Evolutionary conservation across 2,113 vertebrate species (phyloP).

Genomic region (Ancistrus triradiatus): DNA sequence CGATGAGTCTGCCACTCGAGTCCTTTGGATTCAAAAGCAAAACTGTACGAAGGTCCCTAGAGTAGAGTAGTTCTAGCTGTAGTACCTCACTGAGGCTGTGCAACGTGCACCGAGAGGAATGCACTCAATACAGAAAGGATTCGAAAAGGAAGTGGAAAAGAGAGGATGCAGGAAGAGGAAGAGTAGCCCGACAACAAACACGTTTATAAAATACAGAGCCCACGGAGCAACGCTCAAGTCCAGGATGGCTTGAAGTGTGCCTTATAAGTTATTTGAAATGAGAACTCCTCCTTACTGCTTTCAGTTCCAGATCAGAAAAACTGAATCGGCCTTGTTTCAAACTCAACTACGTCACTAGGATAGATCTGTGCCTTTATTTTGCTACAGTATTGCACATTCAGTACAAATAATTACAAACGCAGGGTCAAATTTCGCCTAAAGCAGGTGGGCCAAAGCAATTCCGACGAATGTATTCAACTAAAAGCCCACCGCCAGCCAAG

Average conservation of each 20-base stretch:
- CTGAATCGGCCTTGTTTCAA: slow-evolving; percentile 42
- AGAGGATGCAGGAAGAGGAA: background rate
- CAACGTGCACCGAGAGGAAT: slow-evolving; percentile 61
- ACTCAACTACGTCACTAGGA: slow-evolving; percentile 7
- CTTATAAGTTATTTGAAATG: slow-evolving; percentile 6
- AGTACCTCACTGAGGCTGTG: slow-evolving; percentile 73
- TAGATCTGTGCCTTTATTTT: slow-evolving; percentile 33
- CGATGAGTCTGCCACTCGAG: slow-evolving; percentile 29
- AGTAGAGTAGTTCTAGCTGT: slow-evolving; percentile 43
- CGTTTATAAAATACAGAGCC: background rate
- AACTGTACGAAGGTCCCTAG: slow-evolving; percentile 21
- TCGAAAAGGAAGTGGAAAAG: background rate
- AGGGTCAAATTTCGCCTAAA: background rate
- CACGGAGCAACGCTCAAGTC: slow-evolving; percentile 3
- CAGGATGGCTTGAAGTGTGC: background rate
- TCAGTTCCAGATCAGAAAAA: slow-evolving; percentile 44
- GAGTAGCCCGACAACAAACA: slow-evolving; percentile 1
- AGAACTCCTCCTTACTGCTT: background rate
- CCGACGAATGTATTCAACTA: too few relatives aligned
- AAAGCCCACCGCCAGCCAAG: background rate
- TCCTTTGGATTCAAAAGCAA: slow-evolving; percentile 9
- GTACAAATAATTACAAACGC: slow-evolving; percentile 31
- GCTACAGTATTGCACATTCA: slow-evolving; percentile 55
- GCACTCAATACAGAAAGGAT: slow-evolving; percentile 66
- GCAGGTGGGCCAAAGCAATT: background rate